These are phyloP conservation scores for Parelbella ahira DNA, from an alignment of 2,888 invertebrate genomes.

Conservation along the genomic window DNA sequence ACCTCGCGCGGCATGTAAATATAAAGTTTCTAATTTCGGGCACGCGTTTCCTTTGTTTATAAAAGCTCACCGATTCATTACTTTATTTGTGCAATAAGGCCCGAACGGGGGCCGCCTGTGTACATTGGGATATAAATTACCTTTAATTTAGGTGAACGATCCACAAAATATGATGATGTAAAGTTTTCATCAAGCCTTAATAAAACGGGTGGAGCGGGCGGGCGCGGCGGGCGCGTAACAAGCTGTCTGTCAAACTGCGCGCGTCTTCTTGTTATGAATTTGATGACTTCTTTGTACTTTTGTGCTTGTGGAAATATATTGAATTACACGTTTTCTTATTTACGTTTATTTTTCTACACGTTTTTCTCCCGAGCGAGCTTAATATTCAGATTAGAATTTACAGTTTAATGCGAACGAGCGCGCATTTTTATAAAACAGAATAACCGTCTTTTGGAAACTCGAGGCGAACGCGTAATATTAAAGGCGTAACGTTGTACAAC, in stretches of 20 bases:
- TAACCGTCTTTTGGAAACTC: too few relatives aligned
- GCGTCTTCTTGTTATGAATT: conserved; percentile 46
- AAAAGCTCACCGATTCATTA: conserved; percentile 67
- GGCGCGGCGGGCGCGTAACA: conserved; percentile 29
- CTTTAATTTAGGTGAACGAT: conserved; percentile 75
- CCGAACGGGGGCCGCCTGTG: conserved; percentile 59
- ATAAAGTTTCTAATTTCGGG: conserved; percentile 63
- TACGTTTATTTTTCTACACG: too few relatives aligned
- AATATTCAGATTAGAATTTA: too few relatives aligned
- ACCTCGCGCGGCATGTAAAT: conserved; percentile 53
- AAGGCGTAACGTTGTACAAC: conserved; percentile 22
- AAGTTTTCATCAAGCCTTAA: conserved; percentile 68
- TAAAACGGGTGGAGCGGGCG: conserved; percentile 42
- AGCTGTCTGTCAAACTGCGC: conserved; percentile 32
- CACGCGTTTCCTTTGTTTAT: conserved; percentile 65
- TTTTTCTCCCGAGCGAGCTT: too few relatives aligned
- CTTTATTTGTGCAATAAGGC: conserved; percentile 77
- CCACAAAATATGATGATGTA: conserved; percentile 75
- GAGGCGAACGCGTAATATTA: neutral
- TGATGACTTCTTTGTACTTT: conserved; percentile 33
- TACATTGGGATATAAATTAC: conserved; percentile 74
- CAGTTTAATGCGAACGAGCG: too few relatives aligned
- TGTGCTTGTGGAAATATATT: neutral
- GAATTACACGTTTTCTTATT: too few relatives aligned
- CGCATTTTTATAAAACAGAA: too few relatives aligned